A percentile compares a stretch with the other conserved stretches of the same genome.
Evolutionary conservation across 2,797 vertebrate genomes (phyloP).

Genomic region (Scyliorhinus canicula): DNA sequence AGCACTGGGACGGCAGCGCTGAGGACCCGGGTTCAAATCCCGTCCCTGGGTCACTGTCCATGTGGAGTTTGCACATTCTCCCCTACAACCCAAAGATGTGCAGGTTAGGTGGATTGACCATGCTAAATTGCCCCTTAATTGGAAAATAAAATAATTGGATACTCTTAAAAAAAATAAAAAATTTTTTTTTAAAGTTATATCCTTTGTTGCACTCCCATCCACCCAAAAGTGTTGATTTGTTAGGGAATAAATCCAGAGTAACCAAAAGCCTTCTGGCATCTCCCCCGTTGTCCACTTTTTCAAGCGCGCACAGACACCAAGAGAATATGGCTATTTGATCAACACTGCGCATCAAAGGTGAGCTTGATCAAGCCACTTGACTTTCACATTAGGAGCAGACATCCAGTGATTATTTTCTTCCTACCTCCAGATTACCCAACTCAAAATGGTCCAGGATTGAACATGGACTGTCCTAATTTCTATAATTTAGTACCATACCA

Average conservation of each 20-base stretch:
- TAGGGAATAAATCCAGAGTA: not conserved
- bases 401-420: not conserved
- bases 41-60: no score
- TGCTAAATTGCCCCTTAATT: no score
- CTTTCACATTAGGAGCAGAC: not conserved
- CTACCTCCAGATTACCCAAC: not conserved
- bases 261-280: not conserved
- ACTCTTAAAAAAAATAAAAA: no score
- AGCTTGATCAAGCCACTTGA: not conserved
- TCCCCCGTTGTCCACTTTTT: not conserved
- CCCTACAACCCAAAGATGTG: no score
- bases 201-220: not conserved
- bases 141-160: no score
- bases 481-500: not conserved
- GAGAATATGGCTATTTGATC: not conserved
- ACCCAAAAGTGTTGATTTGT: not conserved
- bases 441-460: not conserved
- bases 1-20: no score
- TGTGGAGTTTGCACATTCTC: no score
- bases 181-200: no score
- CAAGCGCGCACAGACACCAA: not conserved
- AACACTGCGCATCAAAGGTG: not conserved
- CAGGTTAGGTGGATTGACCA: no score
- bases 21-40: no score
- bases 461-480: not conserved